Evolutionary conservation across 2,888 invertebrate species (phyloP), one percentile per base, ranked within the genome.

Genomic region (Trichogramma evanescens): DNA sequence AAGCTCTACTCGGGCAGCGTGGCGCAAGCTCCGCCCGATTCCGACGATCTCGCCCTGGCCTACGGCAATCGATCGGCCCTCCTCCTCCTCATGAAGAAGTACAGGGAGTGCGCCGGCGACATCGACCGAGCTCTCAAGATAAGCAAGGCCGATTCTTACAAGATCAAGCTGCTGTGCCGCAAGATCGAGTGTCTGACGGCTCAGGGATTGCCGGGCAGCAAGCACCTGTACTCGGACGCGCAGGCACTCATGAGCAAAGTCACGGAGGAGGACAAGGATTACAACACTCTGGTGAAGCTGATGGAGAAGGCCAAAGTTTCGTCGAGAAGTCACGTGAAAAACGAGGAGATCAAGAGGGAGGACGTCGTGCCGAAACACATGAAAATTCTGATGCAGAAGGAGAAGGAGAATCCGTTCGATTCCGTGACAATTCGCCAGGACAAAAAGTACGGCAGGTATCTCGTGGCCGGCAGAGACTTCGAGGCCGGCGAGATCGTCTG

Each of bases 41-140:
- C 50, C 3, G 50, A 50, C 9, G 50, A 50, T 5, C 40, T 50
- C 6, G 39, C 50, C 6, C 7, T 9, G 39, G 50, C 40, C 5
- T 50, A 50, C n/a, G 40, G 87, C 0, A 92, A 92, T 73, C 83
- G 92, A 69, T 89, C 92, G 46, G 90, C 89, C 39, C 84, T 88
- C 6, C 81, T 90, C 51, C 85, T 83, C 66, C 82, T 84, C 66
- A 78, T 87, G 69, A 80, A 83, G 64, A 50, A 50, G n/a, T 39
- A 50, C 13, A 40, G 41, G 41, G 50, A 50, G 6, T n/a, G 50
- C n/a, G 4, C 10, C n/a, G 1, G 5, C 4, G 40, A 50, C 13
- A 39, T 50, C 8, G 50, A 50, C 41, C 8, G n/a, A 39, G 50
- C 50, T 6, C 9, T 50, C 39, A 4, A 41, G 9, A 50, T 50